phyloP scores from a whole-genome alignment of 2,113 vertebrate species.

The Bombycilla garrulus region DNA sequence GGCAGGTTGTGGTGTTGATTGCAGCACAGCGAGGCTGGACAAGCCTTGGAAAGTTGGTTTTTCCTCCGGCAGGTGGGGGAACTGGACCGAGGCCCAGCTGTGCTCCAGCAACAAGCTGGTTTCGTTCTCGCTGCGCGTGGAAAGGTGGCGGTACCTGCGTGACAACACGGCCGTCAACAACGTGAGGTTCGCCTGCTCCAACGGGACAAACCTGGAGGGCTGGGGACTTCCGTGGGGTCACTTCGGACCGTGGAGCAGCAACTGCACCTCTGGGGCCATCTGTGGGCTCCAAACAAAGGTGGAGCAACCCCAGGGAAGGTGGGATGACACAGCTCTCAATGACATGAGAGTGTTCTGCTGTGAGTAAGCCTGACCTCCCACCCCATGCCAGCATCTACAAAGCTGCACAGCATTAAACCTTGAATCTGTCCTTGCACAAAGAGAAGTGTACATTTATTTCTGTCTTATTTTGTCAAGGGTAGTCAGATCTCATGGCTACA shows the following conservation, averaged over 20 bases:
- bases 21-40: background rate
- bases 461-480: background rate
- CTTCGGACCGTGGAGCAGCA: constrained; percentile 27
- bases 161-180: constrained; percentile 48
- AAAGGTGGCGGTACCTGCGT: background rate
- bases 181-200: background rate
- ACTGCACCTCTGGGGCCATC: background rate
- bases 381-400: background rate
- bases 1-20: rapidly evolving
- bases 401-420: background rate
- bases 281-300: constrained; percentile 16
- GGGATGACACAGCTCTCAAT: background rate
- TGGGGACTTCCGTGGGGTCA: background rate
- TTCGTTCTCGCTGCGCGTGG: constrained; percentile 44
- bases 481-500: background rate
- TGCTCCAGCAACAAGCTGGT: constrained; percentile 34
- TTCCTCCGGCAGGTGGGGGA: constrained; percentile 53
- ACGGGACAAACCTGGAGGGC: background rate
- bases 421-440: background rate
- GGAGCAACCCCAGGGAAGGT: background rate
- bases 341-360: constrained; percentile 12
- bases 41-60: background rate
- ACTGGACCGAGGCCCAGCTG: constrained; percentile 36
- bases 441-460: background rate
- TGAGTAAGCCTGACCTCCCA: background rate